Percentiles rank a stretch among this genome's conserved stretches.
Evolutionary conservation across 2,888 invertebrate species (phyloP).

Genomic region (Sminthurinus aureus): DNA sequence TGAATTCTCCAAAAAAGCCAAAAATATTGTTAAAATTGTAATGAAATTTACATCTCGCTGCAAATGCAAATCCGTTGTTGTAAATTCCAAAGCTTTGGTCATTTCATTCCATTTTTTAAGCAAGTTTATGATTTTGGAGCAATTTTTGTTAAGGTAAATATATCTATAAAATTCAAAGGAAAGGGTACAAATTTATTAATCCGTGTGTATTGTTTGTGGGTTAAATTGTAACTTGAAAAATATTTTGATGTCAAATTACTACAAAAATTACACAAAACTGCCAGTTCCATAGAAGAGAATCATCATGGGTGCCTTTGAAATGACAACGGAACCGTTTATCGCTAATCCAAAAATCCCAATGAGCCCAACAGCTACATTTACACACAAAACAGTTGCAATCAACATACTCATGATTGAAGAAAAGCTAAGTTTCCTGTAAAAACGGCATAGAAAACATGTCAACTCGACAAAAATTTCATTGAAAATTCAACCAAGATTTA

Average conservation of each 20-base stretch:
- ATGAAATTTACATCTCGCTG: conserved; percentile 12
- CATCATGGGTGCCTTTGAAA: neutral
- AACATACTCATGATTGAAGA: neutral
- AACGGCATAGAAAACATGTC: too few species aligned
- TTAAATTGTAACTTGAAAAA: neutral
- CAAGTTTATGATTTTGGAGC: neutral
- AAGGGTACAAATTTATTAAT: neutral
- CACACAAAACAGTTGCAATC: neutral
- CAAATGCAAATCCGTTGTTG: neutral
- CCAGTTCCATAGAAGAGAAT: neutral
- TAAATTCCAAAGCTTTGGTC: neutral
- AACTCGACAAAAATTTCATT: too few species aligned
- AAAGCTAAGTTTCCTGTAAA: neutral
- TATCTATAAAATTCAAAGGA: neutral
- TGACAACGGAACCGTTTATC: neutral
- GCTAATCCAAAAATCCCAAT: neutral
- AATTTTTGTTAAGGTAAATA: conserved; percentile 11
- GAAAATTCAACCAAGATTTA: too few species aligned
- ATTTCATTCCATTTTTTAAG: conserved; percentile 23
- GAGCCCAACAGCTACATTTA: neutral
- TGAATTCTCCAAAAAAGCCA: conserved; percentile 34
- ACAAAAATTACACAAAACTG: neutral
- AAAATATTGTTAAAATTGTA: conserved; percentile 11
- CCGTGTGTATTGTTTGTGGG: neutral
- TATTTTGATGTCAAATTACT: neutral